These are phyloP conservation scores for Caenorhabditis sp. DNA, from an alignment of 2,888 invertebrate species.

Conservation along the genomic window DNA sequence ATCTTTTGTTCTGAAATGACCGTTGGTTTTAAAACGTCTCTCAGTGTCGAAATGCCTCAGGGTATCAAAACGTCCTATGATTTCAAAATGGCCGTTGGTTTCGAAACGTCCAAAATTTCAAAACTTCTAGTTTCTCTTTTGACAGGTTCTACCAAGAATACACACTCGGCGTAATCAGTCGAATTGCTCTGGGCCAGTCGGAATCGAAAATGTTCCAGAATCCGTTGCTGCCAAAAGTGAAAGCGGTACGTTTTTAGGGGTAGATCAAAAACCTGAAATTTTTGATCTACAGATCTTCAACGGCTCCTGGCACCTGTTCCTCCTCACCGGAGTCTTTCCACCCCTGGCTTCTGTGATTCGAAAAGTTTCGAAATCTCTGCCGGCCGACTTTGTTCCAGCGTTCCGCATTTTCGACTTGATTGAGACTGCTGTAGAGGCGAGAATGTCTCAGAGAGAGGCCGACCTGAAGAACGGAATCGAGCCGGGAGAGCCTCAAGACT, in stretches of 20 bases:
- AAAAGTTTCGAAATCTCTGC: slow-evolving; percentile 26
- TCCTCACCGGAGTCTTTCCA: slow-evolving; percentile 42
- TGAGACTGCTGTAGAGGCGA: slow-evolving; percentile 53
- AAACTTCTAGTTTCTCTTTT: too few species aligned
- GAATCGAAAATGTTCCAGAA: slow-evolving; percentile 68
- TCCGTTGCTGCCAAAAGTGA: slow-evolving; percentile 35
- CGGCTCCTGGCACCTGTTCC: slow-evolving; percentile 23
- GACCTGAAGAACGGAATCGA: slow-evolving; percentile 61
- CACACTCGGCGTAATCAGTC: slow-evolving; percentile 85
- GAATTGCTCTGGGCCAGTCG: slow-evolving; percentile 84
- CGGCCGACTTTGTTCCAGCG: slow-evolving; percentile 38
- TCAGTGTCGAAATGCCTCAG: too few species aligned
- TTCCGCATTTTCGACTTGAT: slow-evolving; percentile 44
- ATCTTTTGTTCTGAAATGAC: too few species aligned
- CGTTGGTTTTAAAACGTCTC: too few species aligned
- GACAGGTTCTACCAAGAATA: slow-evolving; percentile 84
- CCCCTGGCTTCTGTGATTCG: slow-evolving; percentile 31
- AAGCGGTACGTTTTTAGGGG: slow-evolving; percentile 13
- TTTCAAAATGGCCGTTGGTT: too few species aligned
- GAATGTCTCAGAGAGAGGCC: slow-evolving; percentile 62
- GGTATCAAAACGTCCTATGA: too few species aligned
- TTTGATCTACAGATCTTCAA: slow-evolving; percentile 45
- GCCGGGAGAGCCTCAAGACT: slow-evolving; percentile 67
- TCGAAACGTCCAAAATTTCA: background rate
- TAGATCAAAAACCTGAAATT: too few species aligned